Base-by-base conservation (phyloP, 2,888 invertebrate species). In the Nymphalis urticae region DNA sequence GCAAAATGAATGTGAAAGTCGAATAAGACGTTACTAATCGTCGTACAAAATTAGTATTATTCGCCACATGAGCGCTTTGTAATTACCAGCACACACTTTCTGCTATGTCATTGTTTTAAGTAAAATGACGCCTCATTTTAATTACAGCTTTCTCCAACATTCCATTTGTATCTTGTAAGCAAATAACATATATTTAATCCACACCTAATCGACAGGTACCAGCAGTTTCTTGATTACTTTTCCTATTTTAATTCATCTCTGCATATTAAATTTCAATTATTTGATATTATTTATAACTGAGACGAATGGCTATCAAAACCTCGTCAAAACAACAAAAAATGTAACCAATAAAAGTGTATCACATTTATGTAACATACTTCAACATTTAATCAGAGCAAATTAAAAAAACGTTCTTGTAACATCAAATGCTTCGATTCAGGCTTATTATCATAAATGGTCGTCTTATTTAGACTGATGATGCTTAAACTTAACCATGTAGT, bases 401-500 rank as follows among this genome's bases (percentile, higher is more conserved):
- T 3, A 42, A 24, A n/a, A 48, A 48, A 24, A 27, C 48, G n/a
- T 61, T 62, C 32, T 42, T 48, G 86, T 83, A 85, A 78, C 72
- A 75, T 76, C 78, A 82, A 85, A 86, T 87, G 78, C 72, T 75
- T 77, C 78, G 82, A 85, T 86, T 87, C 85, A 86, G 82, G 77
- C 82, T 84, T 84, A 89, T 90, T 91, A 90, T 84, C 83, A 86
- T 89, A 89, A 90, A 88, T 88, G 85, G 87, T 85, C 85, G 79
- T 87, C 85, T 79, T 85, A 87, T 80, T 86, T 84, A 85, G 84
- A 77, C 85, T 87, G 89, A 89, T 89, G 78, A 88, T 89, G 79
- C 82, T 82, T 80, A 86, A 84, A 84, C 85, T 82, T 83, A 85
- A 83, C 85, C 89, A 80, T 90, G 89, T 88, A 87, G 81, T 78